Conservation (phyloP, 2,888 invertebrate genomes). For the Rhamnusium bicolor region DNA sequence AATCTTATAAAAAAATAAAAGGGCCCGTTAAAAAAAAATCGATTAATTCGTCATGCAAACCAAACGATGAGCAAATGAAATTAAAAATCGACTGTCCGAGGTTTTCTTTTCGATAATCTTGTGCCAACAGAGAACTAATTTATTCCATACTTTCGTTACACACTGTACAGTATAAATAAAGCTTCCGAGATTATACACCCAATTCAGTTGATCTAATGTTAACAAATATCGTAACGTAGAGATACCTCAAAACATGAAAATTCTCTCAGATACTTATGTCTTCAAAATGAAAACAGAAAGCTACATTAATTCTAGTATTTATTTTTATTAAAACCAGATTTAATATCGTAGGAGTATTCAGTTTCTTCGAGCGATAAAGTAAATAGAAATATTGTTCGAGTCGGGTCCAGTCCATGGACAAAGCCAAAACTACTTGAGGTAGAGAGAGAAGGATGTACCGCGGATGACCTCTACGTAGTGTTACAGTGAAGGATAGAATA, state of each 20-base stretch:
- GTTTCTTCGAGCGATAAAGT: slow-evolving; percentile 63
- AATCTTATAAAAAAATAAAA: too few relatives aligned
- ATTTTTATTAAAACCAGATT: slow-evolving; percentile 21
- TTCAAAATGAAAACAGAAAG: slow-evolving; percentile 11
- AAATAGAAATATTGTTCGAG: slow-evolving; percentile 65
- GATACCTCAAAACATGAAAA: background rate
- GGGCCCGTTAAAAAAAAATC: too few relatives aligned
- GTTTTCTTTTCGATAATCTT: too few relatives aligned
- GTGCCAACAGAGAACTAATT: too few relatives aligned
- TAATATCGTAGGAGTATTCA: slow-evolving; percentile 60
- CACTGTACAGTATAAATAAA: background rate
- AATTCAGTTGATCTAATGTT: background rate
- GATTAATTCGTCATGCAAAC: too few relatives aligned
- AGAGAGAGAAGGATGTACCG: slow-evolving; percentile 5
- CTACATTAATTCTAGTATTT: slow-evolving; percentile 2
- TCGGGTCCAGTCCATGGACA: slow-evolving; percentile 35
- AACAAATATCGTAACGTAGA: background rate
- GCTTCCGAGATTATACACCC: too few relatives aligned
- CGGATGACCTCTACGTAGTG: slow-evolving; percentile 23
- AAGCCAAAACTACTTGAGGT: slow-evolving; percentile 17
- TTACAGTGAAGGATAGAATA: background rate
- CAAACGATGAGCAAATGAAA: too few relatives aligned
- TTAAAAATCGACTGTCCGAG: too few relatives aligned
- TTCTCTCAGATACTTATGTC: background rate
- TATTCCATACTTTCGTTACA: too few relatives aligned